These are phyloP conservation scores for Acridotheres tristis DNA, from an alignment of 2,797 vertebrate genomes.

Conservation along the genomic window DNA sequence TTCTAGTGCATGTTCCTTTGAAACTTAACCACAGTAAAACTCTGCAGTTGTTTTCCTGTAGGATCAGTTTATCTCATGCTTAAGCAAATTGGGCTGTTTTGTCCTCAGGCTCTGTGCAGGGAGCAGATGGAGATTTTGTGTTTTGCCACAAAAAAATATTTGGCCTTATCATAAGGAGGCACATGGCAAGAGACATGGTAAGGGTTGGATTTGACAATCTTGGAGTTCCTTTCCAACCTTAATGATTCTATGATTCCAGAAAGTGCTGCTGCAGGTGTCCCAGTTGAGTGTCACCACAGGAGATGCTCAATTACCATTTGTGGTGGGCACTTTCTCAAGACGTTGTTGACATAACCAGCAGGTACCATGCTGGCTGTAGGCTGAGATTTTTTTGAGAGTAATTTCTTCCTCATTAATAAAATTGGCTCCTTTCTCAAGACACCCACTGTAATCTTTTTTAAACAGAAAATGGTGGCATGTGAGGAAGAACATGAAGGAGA, in stretches of 20 bases:
- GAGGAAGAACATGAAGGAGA: not conserved
- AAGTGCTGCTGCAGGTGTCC: not conserved
- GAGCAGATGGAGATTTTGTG: constrained; percentile 5
- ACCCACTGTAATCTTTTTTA: not conserved
- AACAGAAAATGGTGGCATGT: not conserved
- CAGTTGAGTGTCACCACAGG: not conserved
- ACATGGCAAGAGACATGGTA: not conserved
- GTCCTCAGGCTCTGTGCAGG: not conserved
- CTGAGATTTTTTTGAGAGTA: not conserved
- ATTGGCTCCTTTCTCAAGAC: not conserved
- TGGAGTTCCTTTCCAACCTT: not conserved
- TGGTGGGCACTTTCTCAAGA: not conserved
- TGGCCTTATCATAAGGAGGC: not conserved
- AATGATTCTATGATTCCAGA: not conserved
- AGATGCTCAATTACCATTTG: not conserved
- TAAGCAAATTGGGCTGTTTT: not conserved
- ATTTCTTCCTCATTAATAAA: not conserved
- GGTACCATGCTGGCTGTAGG: not conserved
- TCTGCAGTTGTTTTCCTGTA: not conserved
- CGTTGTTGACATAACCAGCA: not conserved
- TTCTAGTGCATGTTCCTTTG: not conserved
- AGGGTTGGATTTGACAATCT: not conserved
- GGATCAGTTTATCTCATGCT: not conserved
- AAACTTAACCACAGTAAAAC: not conserved
- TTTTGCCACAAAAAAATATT: not conserved